A percentile compares a stretch with the other conserved stretches of the same genome.
These are phyloP conservation scores for Caenorhabditis tropicalis DNA, from an alignment of 1,140 invertebrate genomes.

Conservation along the genomic window DNA sequence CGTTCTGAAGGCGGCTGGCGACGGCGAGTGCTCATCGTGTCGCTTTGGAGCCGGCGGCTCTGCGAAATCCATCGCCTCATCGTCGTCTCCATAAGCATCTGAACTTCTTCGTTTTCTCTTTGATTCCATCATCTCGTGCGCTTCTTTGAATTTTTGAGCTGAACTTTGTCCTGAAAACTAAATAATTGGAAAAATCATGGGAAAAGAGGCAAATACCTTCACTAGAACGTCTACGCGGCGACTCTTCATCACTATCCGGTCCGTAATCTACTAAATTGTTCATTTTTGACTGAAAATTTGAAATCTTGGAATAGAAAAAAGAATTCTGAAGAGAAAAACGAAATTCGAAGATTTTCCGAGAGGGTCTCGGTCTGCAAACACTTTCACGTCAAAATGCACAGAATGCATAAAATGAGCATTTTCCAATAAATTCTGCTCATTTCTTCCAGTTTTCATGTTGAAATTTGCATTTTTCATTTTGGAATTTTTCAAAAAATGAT, in stretches of 20 bases:
- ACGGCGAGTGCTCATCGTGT: constrained; percentile 15
- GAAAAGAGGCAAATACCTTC: not conserved
- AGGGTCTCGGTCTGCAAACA: not conserved
- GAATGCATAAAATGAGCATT: not conserved
- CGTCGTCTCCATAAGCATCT: constrained; percentile 15
- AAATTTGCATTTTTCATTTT: not conserved
- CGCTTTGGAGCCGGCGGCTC: constrained; percentile 44
- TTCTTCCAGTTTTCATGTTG: not conserved
- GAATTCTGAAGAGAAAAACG: not conserved
- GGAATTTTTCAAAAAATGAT: not conserved
- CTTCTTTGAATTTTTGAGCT: constrained; percentile 5
- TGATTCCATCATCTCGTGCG: not conserved
- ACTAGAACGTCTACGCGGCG: not conserved
- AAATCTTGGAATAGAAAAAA: not conserved
- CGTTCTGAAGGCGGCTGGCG: not conserved
- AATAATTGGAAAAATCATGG: not conserved
- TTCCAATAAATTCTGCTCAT: not conserved
- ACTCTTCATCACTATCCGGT: constrained; percentile 45
- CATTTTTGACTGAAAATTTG: constrained; percentile 21
- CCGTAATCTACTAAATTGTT: constrained; percentile 50
- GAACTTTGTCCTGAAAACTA: not conserved
- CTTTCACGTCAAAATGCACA: not conserved
- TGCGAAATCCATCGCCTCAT: not conserved
- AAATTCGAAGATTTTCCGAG: not conserved
- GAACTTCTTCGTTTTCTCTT: constrained; percentile 26